A percentile compares a stretch with the other conserved stretches of the same genome.
Conservation (phyloP, 1,140 invertebrate species). For the Drosophila insularis region DNA sequence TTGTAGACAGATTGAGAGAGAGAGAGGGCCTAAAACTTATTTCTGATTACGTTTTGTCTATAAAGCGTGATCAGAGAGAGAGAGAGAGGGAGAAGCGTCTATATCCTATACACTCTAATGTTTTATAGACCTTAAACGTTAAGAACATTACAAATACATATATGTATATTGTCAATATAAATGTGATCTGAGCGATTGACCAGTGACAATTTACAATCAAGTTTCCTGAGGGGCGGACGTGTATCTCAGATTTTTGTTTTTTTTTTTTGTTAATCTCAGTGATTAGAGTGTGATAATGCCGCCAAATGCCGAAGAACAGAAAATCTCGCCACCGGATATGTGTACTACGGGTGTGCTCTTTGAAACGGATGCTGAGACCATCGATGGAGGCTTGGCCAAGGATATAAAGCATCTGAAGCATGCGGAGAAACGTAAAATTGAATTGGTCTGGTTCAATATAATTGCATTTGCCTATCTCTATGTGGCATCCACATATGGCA, state of each 20-base stretch:
- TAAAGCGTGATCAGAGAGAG: too few species aligned
- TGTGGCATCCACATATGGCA: slow-evolving; percentile 91
- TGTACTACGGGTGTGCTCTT: slow-evolving; percentile 84
- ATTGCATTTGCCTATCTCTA: slow-evolving; percentile 92
- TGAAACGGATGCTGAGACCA: slow-evolving; percentile 85
- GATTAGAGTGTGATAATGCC: background rate
- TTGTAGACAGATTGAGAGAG: too few species aligned
- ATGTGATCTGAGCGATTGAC: background rate
- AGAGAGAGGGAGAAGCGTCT: too few species aligned
- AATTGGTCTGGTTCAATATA: slow-evolving; percentile 97
- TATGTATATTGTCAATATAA: background rate
- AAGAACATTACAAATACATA: background rate
- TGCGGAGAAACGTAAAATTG: slow-evolving; percentile 77
- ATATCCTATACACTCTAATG: background rate
- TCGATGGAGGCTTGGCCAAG: slow-evolving; percentile 83
- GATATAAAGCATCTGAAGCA: slow-evolving; percentile 74
- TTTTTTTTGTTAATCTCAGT: background rate
- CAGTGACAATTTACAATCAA: background rate
- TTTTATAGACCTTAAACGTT: background rate
- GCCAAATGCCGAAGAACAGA: background rate
- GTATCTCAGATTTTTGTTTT: background rate
- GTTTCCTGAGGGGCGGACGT: background rate
- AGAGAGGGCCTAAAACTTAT: too few species aligned
- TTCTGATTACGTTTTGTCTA: too few species aligned
- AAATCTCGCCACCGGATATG: background rate